phyloP scores from a whole-genome alignment of 1,140 invertebrate species.

The Atta texana region DNA sequence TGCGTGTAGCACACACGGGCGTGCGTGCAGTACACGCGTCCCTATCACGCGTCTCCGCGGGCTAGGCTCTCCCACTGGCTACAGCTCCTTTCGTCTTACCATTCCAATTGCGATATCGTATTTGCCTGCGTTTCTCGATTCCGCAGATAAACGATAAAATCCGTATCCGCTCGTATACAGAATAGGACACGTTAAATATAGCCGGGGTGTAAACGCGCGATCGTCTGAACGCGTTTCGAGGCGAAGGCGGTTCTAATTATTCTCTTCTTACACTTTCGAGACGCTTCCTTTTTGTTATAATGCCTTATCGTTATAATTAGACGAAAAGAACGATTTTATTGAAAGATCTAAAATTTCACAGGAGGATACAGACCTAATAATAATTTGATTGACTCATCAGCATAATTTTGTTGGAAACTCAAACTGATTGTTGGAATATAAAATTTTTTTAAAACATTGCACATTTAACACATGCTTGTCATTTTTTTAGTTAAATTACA shows the following conservation, averaged over 20 bases:
- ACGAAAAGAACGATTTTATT: too few species aligned
- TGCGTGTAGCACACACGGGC: conserved; percentile 55
- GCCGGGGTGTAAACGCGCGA: not conserved
- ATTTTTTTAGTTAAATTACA: too few species aligned
- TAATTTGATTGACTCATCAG: too few species aligned
- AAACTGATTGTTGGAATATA: too few species aligned
- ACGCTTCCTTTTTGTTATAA: not conserved
- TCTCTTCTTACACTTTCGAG: not conserved
- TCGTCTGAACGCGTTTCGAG: not conserved
- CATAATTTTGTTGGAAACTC: too few species aligned
- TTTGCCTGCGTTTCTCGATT: conserved; percentile 6
- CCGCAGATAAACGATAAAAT: conserved; percentile 23
- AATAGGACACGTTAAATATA: not conserved
- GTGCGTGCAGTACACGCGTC: conserved; percentile 40
- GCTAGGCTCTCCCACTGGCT: too few species aligned
- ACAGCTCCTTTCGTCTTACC: not conserved
- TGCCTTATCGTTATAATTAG: too few species aligned
- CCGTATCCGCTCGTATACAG: not conserved
- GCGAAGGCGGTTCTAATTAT: not conserved
- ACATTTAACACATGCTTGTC: too few species aligned
- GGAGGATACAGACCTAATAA: too few species aligned
- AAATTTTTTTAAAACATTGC: too few species aligned
- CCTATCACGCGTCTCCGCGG: not conserved
- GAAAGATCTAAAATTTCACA: too few species aligned
- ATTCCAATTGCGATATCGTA: not conserved